Conservation (phyloP, 64 coral and sea anemone species). For the Platygyra sinensis region DNA sequence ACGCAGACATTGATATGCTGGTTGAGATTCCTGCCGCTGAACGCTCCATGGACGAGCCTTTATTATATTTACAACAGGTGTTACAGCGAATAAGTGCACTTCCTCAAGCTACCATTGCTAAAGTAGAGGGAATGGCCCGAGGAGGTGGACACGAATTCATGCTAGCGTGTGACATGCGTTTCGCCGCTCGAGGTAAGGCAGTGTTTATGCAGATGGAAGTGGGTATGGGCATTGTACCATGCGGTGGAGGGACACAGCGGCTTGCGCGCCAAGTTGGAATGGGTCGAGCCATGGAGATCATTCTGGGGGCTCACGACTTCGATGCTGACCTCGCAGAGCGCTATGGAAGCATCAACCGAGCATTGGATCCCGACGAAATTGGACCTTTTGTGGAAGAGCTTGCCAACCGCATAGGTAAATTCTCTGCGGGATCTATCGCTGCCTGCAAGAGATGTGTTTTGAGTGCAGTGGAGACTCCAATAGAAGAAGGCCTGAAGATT, state of each 20-base stretch:
- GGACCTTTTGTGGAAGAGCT: constrained; percentile 90
- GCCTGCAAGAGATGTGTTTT: constrained; percentile 70
- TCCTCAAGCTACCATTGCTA: constrained; percentile 89
- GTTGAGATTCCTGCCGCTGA: constrained; percentile 72
- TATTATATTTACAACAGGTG: constrained; percentile 77
- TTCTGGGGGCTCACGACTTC: constrained; percentile 85
- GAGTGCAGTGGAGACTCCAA: constrained; percentile 81
- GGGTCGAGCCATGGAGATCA: constrained; percentile 85
- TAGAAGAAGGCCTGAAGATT: constrained; percentile 80
- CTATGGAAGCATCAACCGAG: constrained; percentile 84
- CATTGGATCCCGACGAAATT: constrained; percentile 76
- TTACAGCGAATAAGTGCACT: constrained; percentile 76
- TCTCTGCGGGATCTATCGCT: constrained; percentile 76
- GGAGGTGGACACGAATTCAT: constrained; percentile 91
- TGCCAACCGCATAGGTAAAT: constrained; percentile 89
- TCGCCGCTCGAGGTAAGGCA: constrained; percentile 83
- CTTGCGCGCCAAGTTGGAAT: constrained; percentile 84
- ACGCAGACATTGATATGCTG: constrained; percentile 92
- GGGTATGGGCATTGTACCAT: constrained; percentile 90
- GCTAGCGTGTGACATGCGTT: constrained; percentile 93
- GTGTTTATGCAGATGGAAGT: constrained; percentile 98
- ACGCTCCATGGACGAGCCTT: constrained; percentile 62
- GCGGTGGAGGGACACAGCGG: constrained; percentile 89
- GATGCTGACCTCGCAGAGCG: constrained; percentile 77
- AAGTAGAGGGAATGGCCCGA: constrained; percentile 89